phyloP scores from a whole-genome alignment of 23 tunicate genomes.

The Halocynthia roretzi region DNA sequence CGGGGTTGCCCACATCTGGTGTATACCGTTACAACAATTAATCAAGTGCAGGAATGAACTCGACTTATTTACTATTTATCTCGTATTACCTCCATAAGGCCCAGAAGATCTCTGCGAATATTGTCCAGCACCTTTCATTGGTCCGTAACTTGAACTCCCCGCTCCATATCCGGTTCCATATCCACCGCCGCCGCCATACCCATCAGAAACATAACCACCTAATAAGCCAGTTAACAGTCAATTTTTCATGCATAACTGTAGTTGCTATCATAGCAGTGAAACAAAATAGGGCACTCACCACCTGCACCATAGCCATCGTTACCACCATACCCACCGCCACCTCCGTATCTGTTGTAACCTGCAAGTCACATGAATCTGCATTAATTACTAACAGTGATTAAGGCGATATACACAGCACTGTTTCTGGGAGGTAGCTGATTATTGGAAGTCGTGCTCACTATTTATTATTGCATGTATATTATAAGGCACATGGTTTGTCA shows the following conservation, averaged over 20 bases:
- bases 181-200: conserved; percentile 9
- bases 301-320: conserved; percentile 33
- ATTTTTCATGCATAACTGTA: background rate
- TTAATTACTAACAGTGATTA: background rate
- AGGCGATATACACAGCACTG: background rate
- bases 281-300: conserved; percentile 5
- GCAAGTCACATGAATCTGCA: background rate
- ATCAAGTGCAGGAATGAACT: background rate
- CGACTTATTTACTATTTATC: no score
- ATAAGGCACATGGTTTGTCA: no score
- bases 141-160: conserved; percentile 54
- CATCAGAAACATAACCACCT: conserved; percentile 7
- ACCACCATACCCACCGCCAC: conserved; percentile 20
- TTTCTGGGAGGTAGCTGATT: no score
- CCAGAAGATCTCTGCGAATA: conserved; percentile 44
- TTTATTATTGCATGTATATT: no score
- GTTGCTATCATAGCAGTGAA: background rate
- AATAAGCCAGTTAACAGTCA: background rate
- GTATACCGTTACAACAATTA: background rate
- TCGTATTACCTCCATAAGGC: conserved; percentile 56
- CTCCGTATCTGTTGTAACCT: conserved; percentile 10
- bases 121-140: conserved; percentile 44
- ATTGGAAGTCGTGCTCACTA: no score
- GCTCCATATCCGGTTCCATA: conserved; percentile 31
- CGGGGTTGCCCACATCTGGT: background rate